These are phyloP conservation scores for Meles meles DNA, from an alignment of 2,113 vertebrate genomes.

Conservation along the genomic window DNA sequence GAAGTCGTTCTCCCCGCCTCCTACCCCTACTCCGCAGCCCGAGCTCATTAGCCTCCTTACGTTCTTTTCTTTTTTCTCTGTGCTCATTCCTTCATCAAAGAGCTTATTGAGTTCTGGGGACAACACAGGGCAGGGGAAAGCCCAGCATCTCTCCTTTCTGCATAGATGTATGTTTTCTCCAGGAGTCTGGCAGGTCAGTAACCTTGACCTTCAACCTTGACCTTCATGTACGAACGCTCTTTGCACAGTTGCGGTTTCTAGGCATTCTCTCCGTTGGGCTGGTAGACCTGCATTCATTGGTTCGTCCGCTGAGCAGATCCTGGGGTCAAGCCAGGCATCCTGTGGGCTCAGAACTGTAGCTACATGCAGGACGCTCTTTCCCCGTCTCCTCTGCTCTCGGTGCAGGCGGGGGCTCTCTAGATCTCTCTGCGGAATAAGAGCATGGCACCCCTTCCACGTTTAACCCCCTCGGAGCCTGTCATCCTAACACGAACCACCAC, in stretches of 20 bases:
- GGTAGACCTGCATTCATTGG: not conserved
- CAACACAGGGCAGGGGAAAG: not conserved
- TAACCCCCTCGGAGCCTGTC: not conserved
- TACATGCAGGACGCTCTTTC: rapidly evolving
- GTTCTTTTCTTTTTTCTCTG: not conserved
- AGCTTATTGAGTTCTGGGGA: not conserved
- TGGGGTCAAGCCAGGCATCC: not conserved
- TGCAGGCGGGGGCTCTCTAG: not conserved
- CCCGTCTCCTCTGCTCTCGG: rapidly evolving
- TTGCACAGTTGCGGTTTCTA: not conserved
- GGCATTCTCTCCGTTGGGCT: not conserved
- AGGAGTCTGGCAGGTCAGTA: not conserved
- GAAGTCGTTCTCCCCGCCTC: not conserved
- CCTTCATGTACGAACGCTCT: not conserved
- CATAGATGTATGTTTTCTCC: not conserved
- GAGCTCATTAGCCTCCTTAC: not conserved
- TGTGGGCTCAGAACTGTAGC: not conserved
- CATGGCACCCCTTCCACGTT: not conserved
- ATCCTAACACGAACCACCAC: not conserved
- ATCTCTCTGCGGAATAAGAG: not conserved
- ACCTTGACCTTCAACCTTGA: not conserved
- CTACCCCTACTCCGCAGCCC: not conserved
- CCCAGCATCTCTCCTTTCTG: not conserved
- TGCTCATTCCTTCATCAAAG: not conserved
- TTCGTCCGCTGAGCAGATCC: not conserved